A percentile compares a stretch with the other conserved stretches of the same genome.
phyloP scores from a whole-genome alignment of 2,797 vertebrate species.

The Falco novaeseelandiae region DNA sequence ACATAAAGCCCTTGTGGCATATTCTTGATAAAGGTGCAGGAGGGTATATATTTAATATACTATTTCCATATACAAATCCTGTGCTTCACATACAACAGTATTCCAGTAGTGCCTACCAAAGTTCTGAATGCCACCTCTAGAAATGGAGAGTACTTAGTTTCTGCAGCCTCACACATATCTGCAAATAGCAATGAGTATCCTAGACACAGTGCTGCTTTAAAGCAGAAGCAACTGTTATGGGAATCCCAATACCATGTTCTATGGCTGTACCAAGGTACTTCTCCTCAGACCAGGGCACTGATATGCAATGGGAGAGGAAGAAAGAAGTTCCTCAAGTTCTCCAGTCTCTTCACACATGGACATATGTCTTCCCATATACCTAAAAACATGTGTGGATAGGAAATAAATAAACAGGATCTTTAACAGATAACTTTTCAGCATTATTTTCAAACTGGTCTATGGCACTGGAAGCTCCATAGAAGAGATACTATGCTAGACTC shows the following conservation, averaged over 20 bases:
- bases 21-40: not conserved
- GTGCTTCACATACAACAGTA: not conserved
- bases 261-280: not conserved
- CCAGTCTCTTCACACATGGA: not conserved
- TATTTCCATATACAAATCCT: not conserved
- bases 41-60: not conserved
- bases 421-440: not conserved
- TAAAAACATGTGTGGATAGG: not conserved
- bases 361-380: not conserved
- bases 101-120: not conserved
- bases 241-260: not conserved
- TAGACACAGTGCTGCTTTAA: not conserved
- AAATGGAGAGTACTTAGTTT: not conserved
- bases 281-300: not conserved
- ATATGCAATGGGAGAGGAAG: not conserved
- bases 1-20: not conserved
- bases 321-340: not conserved
- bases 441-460: not conserved
- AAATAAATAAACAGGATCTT: not conserved
- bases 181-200: not conserved
- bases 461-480: not conserved
- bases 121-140: not conserved
- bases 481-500: not conserved
- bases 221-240: not conserved
- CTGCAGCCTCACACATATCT: not conserved